Evolutionary conservation across 2,888 invertebrate species (phyloP), one percentile per base, ranked within the genome.

Genomic region (Drosophila conformis): DNA sequence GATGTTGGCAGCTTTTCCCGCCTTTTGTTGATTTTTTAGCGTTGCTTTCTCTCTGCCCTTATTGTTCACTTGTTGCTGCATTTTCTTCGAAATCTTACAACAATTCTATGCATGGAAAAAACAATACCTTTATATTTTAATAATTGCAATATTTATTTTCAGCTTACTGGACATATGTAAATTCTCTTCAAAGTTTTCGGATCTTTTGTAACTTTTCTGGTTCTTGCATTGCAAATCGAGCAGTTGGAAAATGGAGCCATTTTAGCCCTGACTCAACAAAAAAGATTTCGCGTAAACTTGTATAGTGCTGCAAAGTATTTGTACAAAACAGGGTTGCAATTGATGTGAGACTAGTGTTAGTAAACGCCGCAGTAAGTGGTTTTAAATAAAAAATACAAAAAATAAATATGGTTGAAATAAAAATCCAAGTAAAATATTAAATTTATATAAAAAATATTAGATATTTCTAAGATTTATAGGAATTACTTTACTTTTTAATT

Each of bases 91-190:
- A 1, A n/a, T 13, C 5, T 61, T 65, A 35, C 10, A 51, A 48
- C 87, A 89, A 15, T 21, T 54, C 89, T 83, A 35, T 0, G 8
- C 27, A 21, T 5, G 18, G 2, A 29, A 36, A 18, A 27, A 4
- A 7, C 25, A 40, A 42, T 33, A 18, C 2, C 10, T 40, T 59
- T 46, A 25, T 2, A 11, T 1, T 10, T 1, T 2, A 4, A 3
- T 2, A 31, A 15, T 6, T 10, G 5, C n/a, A 21, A 10, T 1
- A 2, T n/a, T 7, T 31, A 15, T 4, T 4, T 10, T 21, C 1
- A 29, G n/a, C 71, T 73, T 66, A 89, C 89, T 31, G 89, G 89
- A 33, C 84, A 83, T n/a, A 87, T 13, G 48, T 83, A 89, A 2
- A 73, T 68, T 6, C 61, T 31, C 48, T 77, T 64, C 0, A 29